Conservation (phyloP, 2,888 invertebrate genomes). For the Drosophila paramelanica region DNA sequence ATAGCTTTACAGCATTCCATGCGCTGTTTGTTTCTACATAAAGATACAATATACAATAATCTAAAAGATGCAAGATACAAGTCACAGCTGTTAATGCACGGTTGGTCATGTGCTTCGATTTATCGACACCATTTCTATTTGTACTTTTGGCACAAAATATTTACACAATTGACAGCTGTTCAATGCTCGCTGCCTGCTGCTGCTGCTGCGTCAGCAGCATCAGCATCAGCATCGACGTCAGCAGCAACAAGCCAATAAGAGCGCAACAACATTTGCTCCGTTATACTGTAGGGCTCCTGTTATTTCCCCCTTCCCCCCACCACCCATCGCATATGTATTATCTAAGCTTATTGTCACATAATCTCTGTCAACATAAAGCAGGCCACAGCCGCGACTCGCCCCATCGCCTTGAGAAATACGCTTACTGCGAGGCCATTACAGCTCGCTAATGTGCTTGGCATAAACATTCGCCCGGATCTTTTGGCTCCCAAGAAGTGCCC, state of each 20-base stretch:
- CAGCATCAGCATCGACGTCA: neutral
- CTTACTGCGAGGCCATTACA: constrained; percentile 17
- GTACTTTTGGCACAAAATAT: constrained; percentile 77
- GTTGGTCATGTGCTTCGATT: constrained; percentile 75
- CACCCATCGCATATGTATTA: constrained; percentile 45
- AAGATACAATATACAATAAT: constrained; percentile 1
- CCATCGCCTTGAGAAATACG: constrained; percentile 24
- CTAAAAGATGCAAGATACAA: constrained; percentile 30
- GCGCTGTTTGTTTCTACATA: constrained; percentile 33
- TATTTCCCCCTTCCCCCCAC: no score
- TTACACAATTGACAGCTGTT: constrained; percentile 77
- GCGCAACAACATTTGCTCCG: constrained; percentile 6
- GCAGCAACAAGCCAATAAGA: constrained; percentile 8
- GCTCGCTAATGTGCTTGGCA: constrained; percentile 24
- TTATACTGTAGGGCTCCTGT: neutral
- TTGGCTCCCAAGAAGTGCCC: constrained; percentile 5
- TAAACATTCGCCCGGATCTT: neutral
- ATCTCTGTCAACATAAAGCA: constrained; percentile 66
- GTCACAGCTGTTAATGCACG: constrained; percentile 69
- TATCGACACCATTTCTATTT: constrained; percentile 73
- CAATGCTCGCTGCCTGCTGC: constrained; percentile 34
- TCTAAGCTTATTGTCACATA: constrained; percentile 77
- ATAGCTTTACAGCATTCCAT: constrained; percentile 7
- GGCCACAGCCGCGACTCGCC: constrained; percentile 20
- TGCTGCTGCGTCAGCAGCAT: constrained; percentile 7